phyloP scores from a whole-genome alignment of 2,113 vertebrate species.

The Gymnogyps californianus region DNA sequence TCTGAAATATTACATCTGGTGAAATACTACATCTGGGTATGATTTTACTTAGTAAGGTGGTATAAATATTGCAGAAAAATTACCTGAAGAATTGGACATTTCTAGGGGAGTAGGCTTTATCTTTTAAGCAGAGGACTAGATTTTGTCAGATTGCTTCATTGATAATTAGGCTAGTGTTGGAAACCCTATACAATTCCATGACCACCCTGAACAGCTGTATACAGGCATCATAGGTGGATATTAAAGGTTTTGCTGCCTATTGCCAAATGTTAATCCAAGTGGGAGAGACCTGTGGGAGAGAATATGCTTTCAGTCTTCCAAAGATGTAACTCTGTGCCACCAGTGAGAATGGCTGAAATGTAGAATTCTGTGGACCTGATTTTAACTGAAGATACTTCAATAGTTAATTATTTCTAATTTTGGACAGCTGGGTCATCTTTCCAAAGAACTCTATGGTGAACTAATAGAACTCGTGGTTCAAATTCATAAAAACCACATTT shows the following conservation, averaged over 20 bases:
- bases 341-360: background rate
- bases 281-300: background rate
- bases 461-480: background rate
- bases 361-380: background rate
- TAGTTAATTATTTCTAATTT: background rate
- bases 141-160: background rate
- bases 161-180: background rate
- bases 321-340: background rate
- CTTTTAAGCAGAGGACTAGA: background rate
- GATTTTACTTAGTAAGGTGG: background rate
- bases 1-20: background rate
- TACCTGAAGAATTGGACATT: background rate
- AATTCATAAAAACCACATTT: background rate
- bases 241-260: background rate
- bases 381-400: background rate
- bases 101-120: background rate
- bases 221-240: background rate
- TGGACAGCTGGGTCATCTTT: background rate
- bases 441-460: background rate
- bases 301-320: background rate
- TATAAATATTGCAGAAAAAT: background rate
- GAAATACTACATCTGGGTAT: background rate
- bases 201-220: background rate
- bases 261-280: background rate
- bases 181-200: background rate